Evolutionary conservation across 1,140 invertebrate species (phyloP).

Genomic region (Drosophila lacteicornis): DNA sequence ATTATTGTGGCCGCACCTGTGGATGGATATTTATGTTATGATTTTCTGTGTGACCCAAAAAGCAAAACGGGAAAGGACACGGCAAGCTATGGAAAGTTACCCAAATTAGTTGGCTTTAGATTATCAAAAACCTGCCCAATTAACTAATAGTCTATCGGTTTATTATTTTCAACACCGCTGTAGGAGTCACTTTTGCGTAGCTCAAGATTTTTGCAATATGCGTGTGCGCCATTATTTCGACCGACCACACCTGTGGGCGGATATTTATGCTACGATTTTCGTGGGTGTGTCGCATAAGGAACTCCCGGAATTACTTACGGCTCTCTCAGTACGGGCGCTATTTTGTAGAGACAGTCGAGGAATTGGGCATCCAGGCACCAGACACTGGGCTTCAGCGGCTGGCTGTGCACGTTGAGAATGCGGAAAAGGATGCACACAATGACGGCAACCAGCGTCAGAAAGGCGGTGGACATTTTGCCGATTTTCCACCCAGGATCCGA

Average conservation of each 20-base stretch:
- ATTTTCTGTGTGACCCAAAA: slow-evolving; percentile 21
- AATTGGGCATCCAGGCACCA: slow-evolving; percentile 91
- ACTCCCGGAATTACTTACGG: slow-evolving; percentile 88
- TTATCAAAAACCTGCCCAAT: not conserved
- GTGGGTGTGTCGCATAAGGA: not conserved
- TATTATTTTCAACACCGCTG: not conserved
- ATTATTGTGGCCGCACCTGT: slow-evolving; percentile 12
- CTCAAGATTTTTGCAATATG: slow-evolving; percentile 1
- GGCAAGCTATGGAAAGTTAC: not conserved
- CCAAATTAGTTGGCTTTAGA: not conserved
- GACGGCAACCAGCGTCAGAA: slow-evolving; percentile 90
- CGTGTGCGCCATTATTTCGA: slow-evolving; percentile 13
- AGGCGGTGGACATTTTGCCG: slow-evolving; percentile 89
- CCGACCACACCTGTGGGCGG: slow-evolving; percentile 15
- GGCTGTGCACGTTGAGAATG: slow-evolving; percentile 92
- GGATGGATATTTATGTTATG: slow-evolving; percentile 12
- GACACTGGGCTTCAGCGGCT: slow-evolving; percentile 90
- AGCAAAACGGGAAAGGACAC: slow-evolving; percentile 11
- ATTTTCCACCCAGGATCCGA: slow-evolving; percentile 24
- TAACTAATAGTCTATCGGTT: not conserved
- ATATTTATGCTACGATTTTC: slow-evolving; percentile 1
- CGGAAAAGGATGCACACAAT: slow-evolving; percentile 92
- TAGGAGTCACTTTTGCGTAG: not conserved
- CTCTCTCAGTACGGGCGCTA: slow-evolving; percentile 90
- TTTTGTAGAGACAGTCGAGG: slow-evolving; percentile 90